Conservation (phyloP, 2,113 vertebrate species). For the Pteruthius melanotis region DNA sequence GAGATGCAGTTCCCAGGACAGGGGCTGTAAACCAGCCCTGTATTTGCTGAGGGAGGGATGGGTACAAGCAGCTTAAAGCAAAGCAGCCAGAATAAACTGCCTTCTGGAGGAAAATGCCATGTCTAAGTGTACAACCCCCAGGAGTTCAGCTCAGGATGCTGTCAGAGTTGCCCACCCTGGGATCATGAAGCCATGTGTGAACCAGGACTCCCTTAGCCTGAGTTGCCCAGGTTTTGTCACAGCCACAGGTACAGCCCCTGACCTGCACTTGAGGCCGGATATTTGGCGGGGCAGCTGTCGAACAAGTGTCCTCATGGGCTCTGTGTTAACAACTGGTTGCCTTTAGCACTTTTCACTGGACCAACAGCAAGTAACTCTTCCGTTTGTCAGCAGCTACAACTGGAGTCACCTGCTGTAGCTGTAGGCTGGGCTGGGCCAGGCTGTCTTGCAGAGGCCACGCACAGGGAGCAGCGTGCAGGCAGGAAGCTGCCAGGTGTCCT, state of each 20-base stretch:
- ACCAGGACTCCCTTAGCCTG: accelerated
- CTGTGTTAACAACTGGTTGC: neutral
- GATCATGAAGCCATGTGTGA: accelerated
- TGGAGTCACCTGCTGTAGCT: neutral
- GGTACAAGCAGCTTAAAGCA: neutral
- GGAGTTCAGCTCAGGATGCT: neutral
- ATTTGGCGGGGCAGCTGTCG: neutral
- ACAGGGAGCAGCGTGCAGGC: accelerated
- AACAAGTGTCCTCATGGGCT: accelerated
- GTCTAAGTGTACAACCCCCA: neutral
- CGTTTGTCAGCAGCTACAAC: neutral
- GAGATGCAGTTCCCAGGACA: neutral
- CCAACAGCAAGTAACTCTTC: neutral
- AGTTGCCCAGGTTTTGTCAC: neutral
- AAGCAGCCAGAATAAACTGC: neutral
- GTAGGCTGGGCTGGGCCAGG: neutral
- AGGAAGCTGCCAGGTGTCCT: neutral
- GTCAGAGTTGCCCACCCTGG: neutral
- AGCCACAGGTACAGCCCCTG: accelerated
- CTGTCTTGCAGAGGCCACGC: accelerated
- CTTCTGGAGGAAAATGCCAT: neutral
- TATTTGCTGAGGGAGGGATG: neutral
- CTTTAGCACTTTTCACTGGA: neutral
- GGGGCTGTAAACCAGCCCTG: neutral
- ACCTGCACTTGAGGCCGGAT: accelerated